These are phyloP conservation scores for Chionomys nivalis DNA, from an alignment of 2,113 vertebrate species.

Conservation along the genomic window DNA sequence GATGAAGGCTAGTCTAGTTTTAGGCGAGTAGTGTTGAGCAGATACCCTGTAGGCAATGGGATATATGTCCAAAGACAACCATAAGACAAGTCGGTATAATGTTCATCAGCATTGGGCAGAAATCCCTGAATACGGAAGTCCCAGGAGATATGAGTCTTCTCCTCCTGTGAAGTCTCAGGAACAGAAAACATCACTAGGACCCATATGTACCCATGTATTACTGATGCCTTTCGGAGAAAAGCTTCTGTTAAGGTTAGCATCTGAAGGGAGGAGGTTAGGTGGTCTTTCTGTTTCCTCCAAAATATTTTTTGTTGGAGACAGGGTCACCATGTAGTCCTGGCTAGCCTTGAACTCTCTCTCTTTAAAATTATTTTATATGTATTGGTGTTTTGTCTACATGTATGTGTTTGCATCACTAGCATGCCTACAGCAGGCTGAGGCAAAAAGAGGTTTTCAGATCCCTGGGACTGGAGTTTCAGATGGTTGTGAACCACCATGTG, in stretches of 20 bases:
- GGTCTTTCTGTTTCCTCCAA: neutral
- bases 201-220: neutral
- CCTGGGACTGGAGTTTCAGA: neutral
- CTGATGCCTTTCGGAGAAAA: neutral
- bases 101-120: neutral
- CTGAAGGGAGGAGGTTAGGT: neutral
- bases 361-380: neutral
- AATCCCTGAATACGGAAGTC: neutral
- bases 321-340: neutral
- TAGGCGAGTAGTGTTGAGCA: constrained; percentile 39
- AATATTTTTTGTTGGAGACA: neutral
- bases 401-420: neutral
- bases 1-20: constrained; percentile 34
- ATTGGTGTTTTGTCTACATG: neutral
- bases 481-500: neutral
- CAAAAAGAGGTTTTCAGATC: neutral
- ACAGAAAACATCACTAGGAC: constrained; percentile 37
- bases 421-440: neutral
- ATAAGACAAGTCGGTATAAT: constrained; percentile 9
- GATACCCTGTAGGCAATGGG: neutral
- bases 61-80: constrained; percentile 30
- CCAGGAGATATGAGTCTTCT: neutral
- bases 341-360: neutral
- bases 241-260: constrained; percentile 14
- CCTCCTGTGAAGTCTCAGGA: neutral